Percentiles rank a stretch among this genome's conserved stretches.
Evolutionary conservation across 1,140 invertebrate species (phyloP).

Genomic region (Aricia agestis): DNA sequence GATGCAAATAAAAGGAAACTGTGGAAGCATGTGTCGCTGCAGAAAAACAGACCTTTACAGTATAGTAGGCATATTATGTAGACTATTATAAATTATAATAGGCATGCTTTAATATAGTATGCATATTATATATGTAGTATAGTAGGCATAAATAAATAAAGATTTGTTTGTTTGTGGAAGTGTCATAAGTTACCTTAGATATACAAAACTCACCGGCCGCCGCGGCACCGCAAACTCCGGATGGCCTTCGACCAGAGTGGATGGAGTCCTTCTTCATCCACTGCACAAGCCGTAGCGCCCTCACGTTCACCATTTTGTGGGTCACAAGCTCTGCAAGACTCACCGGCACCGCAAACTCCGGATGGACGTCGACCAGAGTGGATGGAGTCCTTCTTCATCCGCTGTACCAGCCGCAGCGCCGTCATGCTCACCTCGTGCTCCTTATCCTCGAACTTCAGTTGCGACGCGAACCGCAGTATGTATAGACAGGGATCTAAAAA

Average conservation of each 20-base stretch:
- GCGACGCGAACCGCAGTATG: conserved; percentile 95
- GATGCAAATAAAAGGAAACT: too few relatives aligned
- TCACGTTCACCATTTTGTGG: conserved; percentile 85
- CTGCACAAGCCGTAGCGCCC: conserved; percentile 93
- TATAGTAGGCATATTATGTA: too few relatives aligned
- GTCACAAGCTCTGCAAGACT: conserved; percentile 25
- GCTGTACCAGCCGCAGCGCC: conserved; percentile 92
- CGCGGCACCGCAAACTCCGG: too few relatives aligned
- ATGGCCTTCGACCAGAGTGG: conserved; percentile 95
- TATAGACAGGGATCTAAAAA: conserved; percentile 93
- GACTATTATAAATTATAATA: too few relatives aligned
- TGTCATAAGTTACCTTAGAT: too few relatives aligned
- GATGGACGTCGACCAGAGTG: conserved; percentile 96
- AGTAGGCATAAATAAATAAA: too few relatives aligned
- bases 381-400: conserved; percentile 99
- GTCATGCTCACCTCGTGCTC: conserved; percentile 97
- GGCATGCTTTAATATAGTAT: too few relatives aligned
- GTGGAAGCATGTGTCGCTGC: too few relatives aligned
- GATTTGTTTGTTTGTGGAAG: too few relatives aligned
- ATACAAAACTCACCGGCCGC: too few relatives aligned
- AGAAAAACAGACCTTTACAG: too few relatives aligned
- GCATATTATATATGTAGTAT: too few relatives aligned
- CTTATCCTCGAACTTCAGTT: conserved; percentile 94
- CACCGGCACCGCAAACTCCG: conserved; percentile 96
- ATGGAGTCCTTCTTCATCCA: conserved; percentile 99